A percentile compares a stretch with the other conserved stretches of the same genome.
Conservation (phyloP, 2,797 vertebrate genomes). For the Heliangelus exortis region DNA sequence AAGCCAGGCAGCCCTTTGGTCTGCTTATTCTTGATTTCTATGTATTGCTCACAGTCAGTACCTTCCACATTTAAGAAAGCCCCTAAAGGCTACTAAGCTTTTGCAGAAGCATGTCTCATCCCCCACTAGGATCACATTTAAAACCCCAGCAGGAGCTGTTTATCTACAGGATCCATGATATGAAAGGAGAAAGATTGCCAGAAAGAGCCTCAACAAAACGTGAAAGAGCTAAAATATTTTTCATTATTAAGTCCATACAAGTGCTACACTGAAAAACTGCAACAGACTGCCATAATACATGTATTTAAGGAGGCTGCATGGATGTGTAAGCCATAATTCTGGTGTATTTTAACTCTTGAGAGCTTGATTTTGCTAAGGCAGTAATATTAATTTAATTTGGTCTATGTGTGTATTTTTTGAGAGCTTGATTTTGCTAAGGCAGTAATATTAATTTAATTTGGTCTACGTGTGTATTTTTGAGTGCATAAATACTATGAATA, state of each 20-base stretch:
- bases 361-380: neutral
- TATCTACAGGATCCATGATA: neutral
- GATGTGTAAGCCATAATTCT: neutral
- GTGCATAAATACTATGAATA: neutral
- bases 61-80: neutral
- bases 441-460: neutral
- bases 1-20: neutral
- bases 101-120: neutral
- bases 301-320: neutral
- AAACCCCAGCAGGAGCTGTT: neutral
- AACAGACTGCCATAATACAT: rapidly evolving
- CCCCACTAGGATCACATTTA: neutral
- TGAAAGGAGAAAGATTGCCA: neutral
- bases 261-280: neutral
- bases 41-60: neutral
- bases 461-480: neutral
- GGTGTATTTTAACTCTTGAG: neutral
- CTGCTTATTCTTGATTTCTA: neutral
- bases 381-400: neutral
- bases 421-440: neutral
- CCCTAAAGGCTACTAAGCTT: neutral
- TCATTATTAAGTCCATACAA: neutral
- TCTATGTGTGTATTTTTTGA: neutral
- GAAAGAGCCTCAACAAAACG: neutral
- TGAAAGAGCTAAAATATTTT: neutral